phyloP scores from a whole-genome alignment of 2,888 invertebrate species.

The Cryptocephalus primarius region DNA sequence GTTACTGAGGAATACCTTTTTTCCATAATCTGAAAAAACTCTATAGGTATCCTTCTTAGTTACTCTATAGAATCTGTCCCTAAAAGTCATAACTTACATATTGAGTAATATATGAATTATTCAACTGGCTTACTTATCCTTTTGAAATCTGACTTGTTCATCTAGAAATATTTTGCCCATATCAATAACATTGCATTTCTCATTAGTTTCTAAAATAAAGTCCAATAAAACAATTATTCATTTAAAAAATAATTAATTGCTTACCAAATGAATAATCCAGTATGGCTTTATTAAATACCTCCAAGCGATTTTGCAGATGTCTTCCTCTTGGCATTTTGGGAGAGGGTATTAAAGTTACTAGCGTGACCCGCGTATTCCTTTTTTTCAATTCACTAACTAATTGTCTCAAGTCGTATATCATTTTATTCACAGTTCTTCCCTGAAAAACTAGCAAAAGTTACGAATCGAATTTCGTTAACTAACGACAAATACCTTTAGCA shows the following conservation, averaged over 20 bases:
- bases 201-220: constrained; percentile 11
- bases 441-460: constrained; percentile 5
- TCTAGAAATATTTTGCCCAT: constrained; percentile 21
- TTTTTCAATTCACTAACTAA: constrained; percentile 19
- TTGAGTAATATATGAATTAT: background rate
- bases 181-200: constrained; percentile 23
- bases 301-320: constrained; percentile 16
- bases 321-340: constrained; percentile 18
- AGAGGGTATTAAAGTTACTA: constrained; percentile 22
- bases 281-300: constrained; percentile 23
- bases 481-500: constrained; percentile 14
- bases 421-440: constrained; percentile 20
- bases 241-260: background rate
- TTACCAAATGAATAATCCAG: constrained; percentile 22
- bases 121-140: constrained; percentile 21
- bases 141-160: constrained; percentile 18
- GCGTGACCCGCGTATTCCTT: constrained; percentile 20
- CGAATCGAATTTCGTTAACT: background rate
- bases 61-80: constrained; percentile 21
- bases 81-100: constrained; percentile 10
- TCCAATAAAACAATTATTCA: background rate
- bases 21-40: constrained; percentile 26
- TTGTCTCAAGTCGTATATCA: constrained; percentile 22
- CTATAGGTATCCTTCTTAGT: constrained; percentile 22
- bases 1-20: constrained; percentile 23